Conservation (phyloP, 2,797 vertebrate species). For the Channallabes apus region DNA sequence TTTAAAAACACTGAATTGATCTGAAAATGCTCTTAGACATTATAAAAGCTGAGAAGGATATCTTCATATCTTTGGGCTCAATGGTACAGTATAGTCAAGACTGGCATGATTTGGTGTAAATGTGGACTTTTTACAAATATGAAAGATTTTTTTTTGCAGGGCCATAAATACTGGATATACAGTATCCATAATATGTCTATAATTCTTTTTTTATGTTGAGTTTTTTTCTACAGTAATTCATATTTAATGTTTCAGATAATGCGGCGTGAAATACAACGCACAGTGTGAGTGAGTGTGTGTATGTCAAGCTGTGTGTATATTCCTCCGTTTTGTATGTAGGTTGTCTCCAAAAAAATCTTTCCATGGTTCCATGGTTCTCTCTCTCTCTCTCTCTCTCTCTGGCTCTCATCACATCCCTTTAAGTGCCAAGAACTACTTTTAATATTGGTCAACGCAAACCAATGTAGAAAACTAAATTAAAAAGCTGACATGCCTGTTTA, state of each 20-base stretch:
- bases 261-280: neutral
- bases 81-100: neutral
- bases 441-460: neutral
- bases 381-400: neutral
- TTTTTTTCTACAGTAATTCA: neutral
- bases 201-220: neutral
- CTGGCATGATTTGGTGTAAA: neutral
- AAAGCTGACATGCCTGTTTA: neutral
- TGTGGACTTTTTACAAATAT: neutral
- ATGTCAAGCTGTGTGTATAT: neutral
- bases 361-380: too few relatives aligned
- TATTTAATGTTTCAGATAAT: neutral
- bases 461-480: neutral
- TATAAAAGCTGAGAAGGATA: neutral
- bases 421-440: neutral
- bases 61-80: neutral
- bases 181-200: too few relatives aligned
- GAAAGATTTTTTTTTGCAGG: neutral
- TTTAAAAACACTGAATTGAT: neutral
- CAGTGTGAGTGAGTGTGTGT: neutral
- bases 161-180: neutral
- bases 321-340: neutral
- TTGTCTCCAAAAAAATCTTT: neutral
- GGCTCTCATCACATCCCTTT: neutral
- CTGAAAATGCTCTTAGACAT: neutral